Percentiles rank a stretch among this genome's conserved stretches.
Evolutionary conservation across 2,113 vertebrate species (phyloP).

Genomic region (Phaethornis superciliosus): DNA sequence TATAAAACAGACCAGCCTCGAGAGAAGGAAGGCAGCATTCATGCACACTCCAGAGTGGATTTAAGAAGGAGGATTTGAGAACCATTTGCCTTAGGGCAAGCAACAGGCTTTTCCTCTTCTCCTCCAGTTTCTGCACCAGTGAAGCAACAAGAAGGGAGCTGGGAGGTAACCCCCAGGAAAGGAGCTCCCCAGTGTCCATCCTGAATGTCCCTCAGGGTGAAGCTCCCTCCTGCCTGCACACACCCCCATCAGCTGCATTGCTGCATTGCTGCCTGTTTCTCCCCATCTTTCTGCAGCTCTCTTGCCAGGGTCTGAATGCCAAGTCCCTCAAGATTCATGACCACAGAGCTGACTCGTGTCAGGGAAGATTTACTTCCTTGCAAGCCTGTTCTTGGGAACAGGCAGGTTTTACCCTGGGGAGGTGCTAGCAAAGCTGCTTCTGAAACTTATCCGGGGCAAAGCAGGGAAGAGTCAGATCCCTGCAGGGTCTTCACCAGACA

Average conservation of each 20-base stretch:
- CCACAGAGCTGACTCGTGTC: background rate
- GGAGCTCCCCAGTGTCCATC: background rate
- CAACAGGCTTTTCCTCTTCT: background rate
- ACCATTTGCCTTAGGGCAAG: background rate
- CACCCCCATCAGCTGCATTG: rapidly evolving
- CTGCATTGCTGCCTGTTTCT: background rate
- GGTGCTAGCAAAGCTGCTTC: background rate
- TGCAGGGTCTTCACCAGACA: background rate
- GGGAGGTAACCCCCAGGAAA: background rate
- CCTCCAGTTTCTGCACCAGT: background rate
- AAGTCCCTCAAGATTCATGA: background rate
- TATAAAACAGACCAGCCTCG: background rate
- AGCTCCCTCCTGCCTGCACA: background rate
- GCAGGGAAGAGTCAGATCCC: background rate
- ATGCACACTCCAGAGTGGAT: background rate
- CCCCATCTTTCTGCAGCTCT: background rate
- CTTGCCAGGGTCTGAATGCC: background rate
- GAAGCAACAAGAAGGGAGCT: background rate
- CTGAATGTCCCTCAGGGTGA: background rate
- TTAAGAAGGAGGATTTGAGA: background rate
- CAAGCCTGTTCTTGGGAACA: background rate
- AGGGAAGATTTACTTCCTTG: background rate
- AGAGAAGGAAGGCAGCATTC: background rate
- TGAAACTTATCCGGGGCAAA: background rate
- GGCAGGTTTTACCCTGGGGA: background rate